Evolutionary conservation across 2,797 vertebrate species (phyloP), one percentile per base, ranked within the genome.

Genomic region (Phaenicophaeus curvirostris): DNA sequence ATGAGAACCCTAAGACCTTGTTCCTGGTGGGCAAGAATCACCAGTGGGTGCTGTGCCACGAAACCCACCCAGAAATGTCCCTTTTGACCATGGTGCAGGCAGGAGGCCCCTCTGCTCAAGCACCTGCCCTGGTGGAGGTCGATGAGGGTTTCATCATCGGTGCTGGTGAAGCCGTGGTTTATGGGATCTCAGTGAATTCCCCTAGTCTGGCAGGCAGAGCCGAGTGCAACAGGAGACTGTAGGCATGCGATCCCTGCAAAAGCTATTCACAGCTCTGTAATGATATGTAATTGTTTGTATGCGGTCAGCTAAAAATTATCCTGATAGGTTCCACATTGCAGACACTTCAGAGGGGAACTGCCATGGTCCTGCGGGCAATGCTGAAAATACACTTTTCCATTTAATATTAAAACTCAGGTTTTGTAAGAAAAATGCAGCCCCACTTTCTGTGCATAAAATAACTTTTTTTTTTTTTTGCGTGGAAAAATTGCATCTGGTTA

Each of bases 251-350:
- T 50, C 80, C 87, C 31, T 35, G 72, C 89, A 72, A 77, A 85
- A 94, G 76, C 77, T 24, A 11, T 92, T 93, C 82, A 24, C 87
- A 82, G 79, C 89, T 75, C 87, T 15, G 33, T 91, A 92, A 94
- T 91, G 72, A 89, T 77, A 84, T 58, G 69, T 91, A 89, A 95
- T 89, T 94, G 89, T 89, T 91, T 35, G 87, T 92, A 82, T 89
- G 95, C 15, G 78, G 91, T 87, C 95, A 85, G 87, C 89, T 91
- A 30, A 74, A 87, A 81, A 72, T 89, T 72, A 50, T 57, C 66
- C 87, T 94, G 93, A 91, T 80, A 44, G 83, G 50, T 91, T 96
- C 95, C 95, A 95, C 79, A 89, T 85, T 94, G 93, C 58, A 72
- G 79, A 33, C 54, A 8, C 79, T 95, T 85, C 0, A 5, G 87